Percentiles rank a stretch among this genome's conserved stretches.
Conservation (phyloP, 2,113 vertebrate genomes). For the Pelodiscus sinensis region DNA sequence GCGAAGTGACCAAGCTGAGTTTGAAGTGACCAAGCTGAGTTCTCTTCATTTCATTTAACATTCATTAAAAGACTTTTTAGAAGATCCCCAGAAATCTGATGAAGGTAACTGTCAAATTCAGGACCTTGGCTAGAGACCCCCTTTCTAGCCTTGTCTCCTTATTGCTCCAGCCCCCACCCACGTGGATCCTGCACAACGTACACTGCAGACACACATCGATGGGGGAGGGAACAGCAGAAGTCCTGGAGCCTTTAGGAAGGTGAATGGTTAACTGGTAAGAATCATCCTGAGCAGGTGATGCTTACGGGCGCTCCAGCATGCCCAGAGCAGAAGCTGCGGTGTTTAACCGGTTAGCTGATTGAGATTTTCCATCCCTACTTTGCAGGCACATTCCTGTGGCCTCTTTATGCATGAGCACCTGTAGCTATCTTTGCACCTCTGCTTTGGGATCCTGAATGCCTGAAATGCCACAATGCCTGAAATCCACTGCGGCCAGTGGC, state of each 20-base stretch:
- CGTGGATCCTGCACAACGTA: background rate
- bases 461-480: too few species aligned
- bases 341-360: too few species aligned
- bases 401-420: background rate
- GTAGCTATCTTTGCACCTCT: background rate
- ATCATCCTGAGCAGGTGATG: too few species aligned
- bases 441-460: background rate
- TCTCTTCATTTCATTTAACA: background rate
- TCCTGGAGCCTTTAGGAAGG: background rate
- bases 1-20: background rate
- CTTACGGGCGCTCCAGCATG: too few species aligned
- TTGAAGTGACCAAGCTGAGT: background rate
- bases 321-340: too few species aligned
- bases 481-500: background rate
- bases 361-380: too few species aligned
- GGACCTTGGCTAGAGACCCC: background rate
- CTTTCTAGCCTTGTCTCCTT: background rate
- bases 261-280: too few species aligned
- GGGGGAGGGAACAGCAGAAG: background rate
- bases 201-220: background rate
- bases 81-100: background rate
- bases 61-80: background rate
- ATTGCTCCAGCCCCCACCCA: too few species aligned
- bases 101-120: background rate
- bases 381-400: too few species aligned